A percentile compares a stretch with the other conserved stretches of the same genome.
phyloP scores from a whole-genome alignment of 2,113 vertebrate species.

The Heterocephalus glaber region DNA sequence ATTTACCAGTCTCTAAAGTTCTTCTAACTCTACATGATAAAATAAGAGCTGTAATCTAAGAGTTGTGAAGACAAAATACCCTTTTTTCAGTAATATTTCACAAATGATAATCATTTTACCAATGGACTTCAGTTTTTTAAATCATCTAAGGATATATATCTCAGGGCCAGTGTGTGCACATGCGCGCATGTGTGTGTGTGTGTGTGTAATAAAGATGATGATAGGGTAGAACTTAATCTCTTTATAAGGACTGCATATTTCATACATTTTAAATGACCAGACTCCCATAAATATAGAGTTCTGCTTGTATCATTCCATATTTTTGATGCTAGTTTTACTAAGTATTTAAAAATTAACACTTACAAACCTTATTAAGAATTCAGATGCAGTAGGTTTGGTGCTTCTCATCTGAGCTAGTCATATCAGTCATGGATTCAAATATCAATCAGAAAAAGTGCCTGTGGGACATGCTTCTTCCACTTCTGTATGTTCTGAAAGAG shows the following conservation, averaged over 20 bases:
- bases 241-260: not conserved
- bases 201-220: not conserved
- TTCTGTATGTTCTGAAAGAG: not conserved
- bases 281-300: not conserved
- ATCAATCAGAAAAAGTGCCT: not conserved
- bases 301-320: not conserved
- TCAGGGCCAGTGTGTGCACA: not conserved
- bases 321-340: not conserved
- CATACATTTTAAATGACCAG: not conserved
- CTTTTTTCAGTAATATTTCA: not conserved
- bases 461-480: too few species aligned
- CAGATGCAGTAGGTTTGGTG: not conserved
- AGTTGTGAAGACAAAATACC: not conserved
- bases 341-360: not conserved
- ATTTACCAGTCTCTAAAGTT: not conserved
- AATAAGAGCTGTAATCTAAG: not conserved
- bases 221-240: fast-evolving
- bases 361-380: not conserved
- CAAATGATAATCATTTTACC: not conserved
- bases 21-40: not conserved
- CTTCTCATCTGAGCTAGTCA: not conserved
- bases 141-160: not conserved
- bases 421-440: not conserved
- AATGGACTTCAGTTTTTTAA: not conserved
- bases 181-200: not conserved